A percentile compares a stretch with the other conserved stretches of the same genome.
Conservation (phyloP, 2,888 invertebrate species). For the Eugnorisma glareosa region DNA sequence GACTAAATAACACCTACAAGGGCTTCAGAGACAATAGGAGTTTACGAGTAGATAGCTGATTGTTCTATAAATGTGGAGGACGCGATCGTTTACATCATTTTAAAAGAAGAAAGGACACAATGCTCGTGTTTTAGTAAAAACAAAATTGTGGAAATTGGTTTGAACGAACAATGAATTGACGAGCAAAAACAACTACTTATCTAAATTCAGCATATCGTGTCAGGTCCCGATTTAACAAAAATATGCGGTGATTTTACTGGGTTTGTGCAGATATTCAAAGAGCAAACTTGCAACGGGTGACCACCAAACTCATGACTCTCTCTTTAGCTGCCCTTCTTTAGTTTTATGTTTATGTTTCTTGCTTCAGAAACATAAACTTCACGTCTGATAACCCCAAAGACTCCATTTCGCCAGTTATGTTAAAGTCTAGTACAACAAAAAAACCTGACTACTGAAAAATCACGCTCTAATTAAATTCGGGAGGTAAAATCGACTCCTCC, state of each 20-base stretch:
- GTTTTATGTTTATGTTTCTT: too few relatives aligned
- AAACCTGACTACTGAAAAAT: too few relatives aligned
- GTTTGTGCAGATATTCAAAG: neutral
- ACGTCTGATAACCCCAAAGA: too few relatives aligned
- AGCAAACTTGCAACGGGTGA: neutral
- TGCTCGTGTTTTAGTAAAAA: neutral
- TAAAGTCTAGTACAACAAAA: too few relatives aligned
- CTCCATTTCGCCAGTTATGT: too few relatives aligned
- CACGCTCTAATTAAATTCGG: too few relatives aligned
- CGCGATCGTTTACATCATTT: conserved; percentile 8
- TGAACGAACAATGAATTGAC: neutral
- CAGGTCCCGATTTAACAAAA: neutral
- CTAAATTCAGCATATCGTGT: neutral
- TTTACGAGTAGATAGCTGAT: conserved; percentile 18
- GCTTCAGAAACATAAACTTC: too few relatives aligned
- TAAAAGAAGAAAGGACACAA: conserved; percentile 1
- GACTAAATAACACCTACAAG: conserved; percentile 15
- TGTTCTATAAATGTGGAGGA: conserved; percentile 37
- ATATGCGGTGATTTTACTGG: neutral
- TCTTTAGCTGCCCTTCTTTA: too few relatives aligned
- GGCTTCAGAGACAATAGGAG: conserved; percentile 37
- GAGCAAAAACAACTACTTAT: neutral
- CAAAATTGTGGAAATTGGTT: too few relatives aligned
- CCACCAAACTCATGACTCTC: neutral
- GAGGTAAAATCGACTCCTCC: too few relatives aligned